Base-by-base conservation (phyloP, 2,797 vertebrate genomes). In the Pseudomugil tenellus region DNA sequence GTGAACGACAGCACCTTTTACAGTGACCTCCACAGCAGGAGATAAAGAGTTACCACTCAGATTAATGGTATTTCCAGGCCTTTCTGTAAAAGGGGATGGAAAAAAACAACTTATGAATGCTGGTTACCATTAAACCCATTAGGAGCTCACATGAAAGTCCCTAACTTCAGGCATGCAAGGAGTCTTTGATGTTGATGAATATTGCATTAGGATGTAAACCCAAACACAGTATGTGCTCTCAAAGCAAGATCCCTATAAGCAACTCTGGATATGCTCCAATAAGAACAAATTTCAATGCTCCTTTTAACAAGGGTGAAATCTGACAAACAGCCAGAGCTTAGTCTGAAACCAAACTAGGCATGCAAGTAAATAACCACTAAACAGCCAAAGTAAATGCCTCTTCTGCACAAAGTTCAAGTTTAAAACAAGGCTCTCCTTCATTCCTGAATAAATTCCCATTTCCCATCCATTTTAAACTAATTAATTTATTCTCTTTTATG, bases 361-460 rank as follows among this genome's bases (percentile, higher is more conserved):
- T 72, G 73, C 79, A 81, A 81, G 58, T 70, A 89, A 87, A 80
- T 72, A 79, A 77, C 53, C 35, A 60, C 58, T 39, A 69, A 46
- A 78, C 71, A 60, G 81, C 62, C 69, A 70, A 83, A 78, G 81
- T 66, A 74, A 84, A 57, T 29, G 53, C 67, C 65, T 74, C 83
- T 80, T 73, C 67, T 80, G 80, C 75, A 77, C 65, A 76, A 81
- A 80, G 79, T 79, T 84, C 72, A 76, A 43, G 43, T 84, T 69
- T 58, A 54, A 69, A 79, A 93, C 84, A 92, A 90, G 71, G 77
- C 56, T n/a, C 52, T 61, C 77, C 66, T 91, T 91, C 74, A 90
- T 31, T 68, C 68, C 72, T 62, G 60, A 68, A 58, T 48, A 23
- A 74, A 72, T 64, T 67, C n/a, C 49, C 13, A 16, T 67, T 67